Conservation (phyloP, 1,140 invertebrate genomes). For the Hermetia illucens region DNA sequence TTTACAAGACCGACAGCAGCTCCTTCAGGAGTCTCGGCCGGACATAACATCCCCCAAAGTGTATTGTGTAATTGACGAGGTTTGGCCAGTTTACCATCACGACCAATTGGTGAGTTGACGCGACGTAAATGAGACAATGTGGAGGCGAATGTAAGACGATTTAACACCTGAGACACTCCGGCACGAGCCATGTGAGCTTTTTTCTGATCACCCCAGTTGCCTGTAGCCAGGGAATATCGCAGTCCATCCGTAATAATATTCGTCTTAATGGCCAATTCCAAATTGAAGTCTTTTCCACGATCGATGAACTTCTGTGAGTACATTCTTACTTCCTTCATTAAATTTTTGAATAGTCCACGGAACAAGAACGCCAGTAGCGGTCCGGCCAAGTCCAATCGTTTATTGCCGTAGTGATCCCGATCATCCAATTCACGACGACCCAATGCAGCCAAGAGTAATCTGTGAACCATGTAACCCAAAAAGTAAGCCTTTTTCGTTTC, state of each 20-base stretch:
- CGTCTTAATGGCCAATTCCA: slow-evolving; percentile 63
- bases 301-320: slow-evolving; percentile 73
- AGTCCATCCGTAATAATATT: slow-evolving; percentile 64
- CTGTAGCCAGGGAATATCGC: slow-evolving; percentile 62
- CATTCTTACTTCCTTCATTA: slow-evolving; percentile 55
- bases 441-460: slow-evolving; percentile 75
- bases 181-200: slow-evolving; percentile 67
- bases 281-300: slow-evolving; percentile 61
- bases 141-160: slow-evolving; percentile 86
- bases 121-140: slow-evolving; percentile 87
- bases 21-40: slow-evolving; percentile 90
- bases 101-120: slow-evolving; percentile 90
- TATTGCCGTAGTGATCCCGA: slow-evolving; percentile 96
- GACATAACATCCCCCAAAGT: slow-evolving; percentile 95
- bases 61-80: slow-evolving; percentile 94
- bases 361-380: slow-evolving; percentile 87
- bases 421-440: slow-evolving; percentile 88
- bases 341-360: slow-evolving; percentile 69
- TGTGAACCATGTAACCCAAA: slow-evolving; percentile 92
- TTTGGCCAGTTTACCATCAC: slow-evolving; percentile 92
- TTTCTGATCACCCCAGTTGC: slow-evolving; percentile 78
- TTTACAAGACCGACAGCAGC: slow-evolving; percentile 80
- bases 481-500: slow-evolving; percentile 97
- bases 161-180: slow-evolving; percentile 78
- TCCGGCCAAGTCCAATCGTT: slow-evolving; percentile 85